Percentiles rank a stretch among this genome's conserved stretches.
Conservation (phyloP, 1,140 invertebrate genomes). For the Macrotrachela quadricornifera region DNA sequence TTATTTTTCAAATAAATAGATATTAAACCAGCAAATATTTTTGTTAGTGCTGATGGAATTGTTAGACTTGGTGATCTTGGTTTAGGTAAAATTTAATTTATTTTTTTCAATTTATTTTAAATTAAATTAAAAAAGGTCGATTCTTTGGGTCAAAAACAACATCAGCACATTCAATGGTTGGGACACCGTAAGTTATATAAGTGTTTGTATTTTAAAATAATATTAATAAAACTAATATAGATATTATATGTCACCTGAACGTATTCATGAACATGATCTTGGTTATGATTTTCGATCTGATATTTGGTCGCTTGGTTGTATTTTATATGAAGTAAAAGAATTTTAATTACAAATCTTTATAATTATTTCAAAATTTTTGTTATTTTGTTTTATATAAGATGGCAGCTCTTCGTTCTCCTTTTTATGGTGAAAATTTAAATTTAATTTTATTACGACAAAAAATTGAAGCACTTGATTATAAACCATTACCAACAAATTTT, state of each 20-base stretch:
- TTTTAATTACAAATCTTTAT: background rate
- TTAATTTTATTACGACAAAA: constrained; percentile 44
- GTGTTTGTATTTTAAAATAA: too few species aligned
- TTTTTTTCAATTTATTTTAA: too few species aligned
- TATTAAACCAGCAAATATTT: constrained; percentile 59
- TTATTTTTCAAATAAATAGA: constrained; percentile 21
- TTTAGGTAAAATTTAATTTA: constrained; percentile 24
- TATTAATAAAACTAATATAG: constrained; percentile 31
- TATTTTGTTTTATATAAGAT: constrained; percentile 28
- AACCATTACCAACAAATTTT: constrained; percentile 40
- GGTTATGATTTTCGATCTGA: constrained; percentile 58
- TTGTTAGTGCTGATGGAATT: constrained; percentile 45
- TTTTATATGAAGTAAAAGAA: constrained; percentile 45
- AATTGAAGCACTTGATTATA: constrained; percentile 46
- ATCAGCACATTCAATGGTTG: constrained; percentile 43
- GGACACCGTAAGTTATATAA: background rate
- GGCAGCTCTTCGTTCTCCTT: constrained; percentile 47
- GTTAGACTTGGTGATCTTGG: constrained; percentile 58
- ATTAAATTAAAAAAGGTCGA: constrained; percentile 26
- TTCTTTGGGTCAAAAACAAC: constrained; percentile 43
- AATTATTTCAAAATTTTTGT: background rate
- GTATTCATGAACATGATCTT: constrained; percentile 40
- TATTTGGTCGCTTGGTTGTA: constrained; percentile 56
- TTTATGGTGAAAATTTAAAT: constrained; percentile 47
- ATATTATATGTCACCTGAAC: constrained; percentile 62